Evolutionary conservation across 2,113 vertebrate genomes (phyloP).

Genomic region (Piprites chloris): DNA sequence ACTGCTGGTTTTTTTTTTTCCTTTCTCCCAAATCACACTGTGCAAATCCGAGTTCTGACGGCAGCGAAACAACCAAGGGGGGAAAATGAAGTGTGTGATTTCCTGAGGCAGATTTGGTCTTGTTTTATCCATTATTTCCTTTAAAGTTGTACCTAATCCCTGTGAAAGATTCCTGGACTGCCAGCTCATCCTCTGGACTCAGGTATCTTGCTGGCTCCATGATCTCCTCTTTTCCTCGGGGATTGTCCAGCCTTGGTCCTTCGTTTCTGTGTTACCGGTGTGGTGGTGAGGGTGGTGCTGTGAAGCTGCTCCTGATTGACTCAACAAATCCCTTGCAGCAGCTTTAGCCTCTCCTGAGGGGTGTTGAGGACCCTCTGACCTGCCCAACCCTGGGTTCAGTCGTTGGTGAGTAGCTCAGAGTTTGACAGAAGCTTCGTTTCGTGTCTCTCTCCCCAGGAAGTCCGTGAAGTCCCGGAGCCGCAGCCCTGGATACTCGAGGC

Average conservation of each 20-base stretch:
- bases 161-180: neutral
- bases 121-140: neutral
- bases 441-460: slow-evolving; percentile 72
- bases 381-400: rapidly evolving
- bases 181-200: neutral
- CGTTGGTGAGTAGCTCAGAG: neutral
- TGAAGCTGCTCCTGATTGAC: neutral
- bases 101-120: neutral
- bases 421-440: rapidly evolving
- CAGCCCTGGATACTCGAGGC: slow-evolving; percentile 86
- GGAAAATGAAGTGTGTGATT: neutral
- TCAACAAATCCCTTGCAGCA: neutral
- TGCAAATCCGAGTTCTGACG: neutral
- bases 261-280: rapidly evolving
- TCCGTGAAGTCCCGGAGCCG: slow-evolving; percentile 91
- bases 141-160: neutral
- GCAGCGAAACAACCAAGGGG: neutral
- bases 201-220: neutral
- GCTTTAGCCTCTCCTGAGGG: neutral
- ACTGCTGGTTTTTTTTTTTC: neutral
- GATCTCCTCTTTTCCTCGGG: neutral
- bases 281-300: neutral
- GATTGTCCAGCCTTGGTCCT: neutral
- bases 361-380: neutral
- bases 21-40: neutral